Evolutionary conservation across 2,113 vertebrate species (phyloP).

Genomic region (Felis chaus): DNA sequence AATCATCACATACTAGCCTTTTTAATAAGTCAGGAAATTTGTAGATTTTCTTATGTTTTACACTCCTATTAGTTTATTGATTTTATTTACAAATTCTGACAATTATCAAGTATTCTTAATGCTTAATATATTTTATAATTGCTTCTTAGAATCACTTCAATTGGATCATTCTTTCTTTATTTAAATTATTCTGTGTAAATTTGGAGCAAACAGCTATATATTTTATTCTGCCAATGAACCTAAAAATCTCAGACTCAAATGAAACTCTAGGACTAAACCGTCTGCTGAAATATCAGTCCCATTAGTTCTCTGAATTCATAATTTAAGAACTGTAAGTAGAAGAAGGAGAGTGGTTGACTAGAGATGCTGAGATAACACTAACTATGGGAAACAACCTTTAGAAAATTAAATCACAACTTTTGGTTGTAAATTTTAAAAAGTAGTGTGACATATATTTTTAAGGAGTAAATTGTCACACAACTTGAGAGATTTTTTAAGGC

Average conservation of each 20-base stretch:
- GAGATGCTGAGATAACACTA: not conserved
- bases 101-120: constrained; percentile 29
- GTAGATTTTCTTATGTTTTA: constrained; percentile 5
- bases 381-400: not conserved
- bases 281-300: constrained; percentile 18
- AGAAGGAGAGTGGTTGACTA: constrained; percentile 10
- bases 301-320: not conserved
- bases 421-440: constrained; percentile 11
- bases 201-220: not conserved
- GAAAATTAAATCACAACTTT: not conserved
- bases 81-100: not conserved
- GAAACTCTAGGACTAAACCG: not conserved
- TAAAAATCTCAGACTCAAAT: constrained; percentile 23
- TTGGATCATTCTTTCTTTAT: constrained; percentile 20
- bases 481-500: not conserved
- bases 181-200: constrained; percentile 48
- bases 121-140: not conserved
- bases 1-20: not conserved
- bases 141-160: not conserved
- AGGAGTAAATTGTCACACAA: not conserved
- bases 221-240: constrained; percentile 48
- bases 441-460: not conserved
- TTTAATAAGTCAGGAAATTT: constrained; percentile 25
- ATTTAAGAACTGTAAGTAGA: not conserved
- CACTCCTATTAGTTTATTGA: not conserved